phyloP scores from a whole-genome alignment of 2,888 invertebrate species.

The Chrysolina haemoptera region DNA sequence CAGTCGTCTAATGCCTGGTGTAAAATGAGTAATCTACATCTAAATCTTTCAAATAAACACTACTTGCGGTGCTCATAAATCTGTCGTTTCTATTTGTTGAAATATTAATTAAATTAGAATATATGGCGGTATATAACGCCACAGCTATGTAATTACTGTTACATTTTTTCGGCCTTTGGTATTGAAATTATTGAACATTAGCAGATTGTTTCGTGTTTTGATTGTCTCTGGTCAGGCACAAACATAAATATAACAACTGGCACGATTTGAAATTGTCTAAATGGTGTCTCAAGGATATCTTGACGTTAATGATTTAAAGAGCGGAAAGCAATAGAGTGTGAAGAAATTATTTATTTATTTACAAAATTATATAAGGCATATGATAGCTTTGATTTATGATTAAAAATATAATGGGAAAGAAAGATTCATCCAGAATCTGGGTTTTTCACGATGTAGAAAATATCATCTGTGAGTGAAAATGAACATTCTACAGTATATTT shows the following conservation, averaged over 20 bases:
- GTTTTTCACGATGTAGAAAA: no score
- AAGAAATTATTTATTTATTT: no score
- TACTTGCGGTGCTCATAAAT: constrained; percentile 44
- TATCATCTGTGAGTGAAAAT: no score
- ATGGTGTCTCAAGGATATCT: constrained; percentile 12
- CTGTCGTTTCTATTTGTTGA: constrained; percentile 44
- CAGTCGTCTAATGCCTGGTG: constrained; percentile 24
- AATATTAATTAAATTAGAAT: constrained; percentile 48
- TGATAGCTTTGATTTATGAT: no score
- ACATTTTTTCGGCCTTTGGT: constrained; percentile 6
- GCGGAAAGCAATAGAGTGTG: neutral
- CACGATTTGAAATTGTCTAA: constrained; percentile 6
- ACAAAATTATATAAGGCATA: no score
- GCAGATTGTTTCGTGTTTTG: constrained; percentile 6
- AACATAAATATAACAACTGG: constrained; percentile 15
- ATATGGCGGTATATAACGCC: constrained; percentile 32
- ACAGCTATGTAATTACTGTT: constrained; percentile 36
- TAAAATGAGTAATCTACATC: constrained; percentile 38
- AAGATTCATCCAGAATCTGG: no score
- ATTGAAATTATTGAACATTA: constrained; percentile 9
- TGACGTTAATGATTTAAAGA: neutral
- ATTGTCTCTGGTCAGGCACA: constrained; percentile 17
- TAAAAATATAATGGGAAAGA: no score
- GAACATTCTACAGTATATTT: no score
- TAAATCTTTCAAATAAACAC: constrained; percentile 45